These are phyloP conservation scores for Sarcophaga bullata DNA, from an alignment of 1,140 invertebrate species.

Conservation along the genomic window DNA sequence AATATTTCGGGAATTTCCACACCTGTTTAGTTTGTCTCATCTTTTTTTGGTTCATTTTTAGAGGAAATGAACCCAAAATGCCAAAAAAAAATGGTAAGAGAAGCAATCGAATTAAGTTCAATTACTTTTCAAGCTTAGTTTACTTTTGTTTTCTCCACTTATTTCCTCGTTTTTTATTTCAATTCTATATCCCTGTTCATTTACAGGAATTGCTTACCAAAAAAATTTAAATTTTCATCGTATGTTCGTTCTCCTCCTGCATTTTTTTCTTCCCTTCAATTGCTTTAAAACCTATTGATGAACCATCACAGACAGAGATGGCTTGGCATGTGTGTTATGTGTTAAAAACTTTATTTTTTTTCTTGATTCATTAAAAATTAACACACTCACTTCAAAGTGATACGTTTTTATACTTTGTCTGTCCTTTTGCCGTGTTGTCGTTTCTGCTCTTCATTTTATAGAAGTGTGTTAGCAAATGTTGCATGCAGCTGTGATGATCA, in stretches of 20 bases:
- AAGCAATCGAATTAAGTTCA: conserved; percentile 38
- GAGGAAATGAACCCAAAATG: background rate
- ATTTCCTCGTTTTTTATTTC: too few relatives aligned
- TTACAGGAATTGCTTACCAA: conserved; percentile 23
- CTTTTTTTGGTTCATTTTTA: background rate
- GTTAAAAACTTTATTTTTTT: background rate
- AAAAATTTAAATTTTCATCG: background rate
- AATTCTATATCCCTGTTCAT: background rate
- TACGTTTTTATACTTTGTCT: too few relatives aligned
- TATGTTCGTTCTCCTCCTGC: background rate
- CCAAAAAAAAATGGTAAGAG: background rate
- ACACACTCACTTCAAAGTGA: conserved; percentile 30
- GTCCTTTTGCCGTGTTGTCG: too few relatives aligned
- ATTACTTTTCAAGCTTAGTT: conserved; percentile 32
- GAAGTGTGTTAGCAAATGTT: background rate
- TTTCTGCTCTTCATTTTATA: too few relatives aligned
- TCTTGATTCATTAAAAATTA: conserved; percentile 39
- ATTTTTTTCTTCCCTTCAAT: background rate
- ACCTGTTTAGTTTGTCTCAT: background rate
- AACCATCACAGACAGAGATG: too few relatives aligned
- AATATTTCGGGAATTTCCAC: conserved; percentile 31
- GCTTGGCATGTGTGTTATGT: conserved; percentile 5
- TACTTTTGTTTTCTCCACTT: conserved; percentile 3
- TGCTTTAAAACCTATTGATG: background rate
- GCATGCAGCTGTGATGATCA: background rate